A percentile compares a stretch with the other conserved stretches of the same genome.
Evolutionary conservation across 1,140 invertebrate genomes (phyloP).

Genomic region (Himalopsyche phryganea): DNA sequence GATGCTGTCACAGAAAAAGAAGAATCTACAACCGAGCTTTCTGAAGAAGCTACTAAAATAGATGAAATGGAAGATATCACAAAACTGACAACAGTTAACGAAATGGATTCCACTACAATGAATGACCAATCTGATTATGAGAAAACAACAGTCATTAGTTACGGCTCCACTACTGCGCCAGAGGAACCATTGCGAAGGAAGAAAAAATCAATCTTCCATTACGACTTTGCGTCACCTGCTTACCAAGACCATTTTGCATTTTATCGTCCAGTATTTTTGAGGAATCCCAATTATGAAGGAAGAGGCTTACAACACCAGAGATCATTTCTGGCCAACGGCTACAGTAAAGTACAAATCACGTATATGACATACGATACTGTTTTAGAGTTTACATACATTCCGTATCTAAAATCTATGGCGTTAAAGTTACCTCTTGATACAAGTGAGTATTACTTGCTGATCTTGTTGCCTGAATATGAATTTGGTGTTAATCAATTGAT

Average conservation of each 20-base stretch:
- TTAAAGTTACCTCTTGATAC: slow-evolving; percentile 73
- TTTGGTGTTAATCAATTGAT: slow-evolving; percentile 45
- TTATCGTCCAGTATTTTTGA: slow-evolving; percentile 42
- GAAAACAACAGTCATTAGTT: too few species aligned
- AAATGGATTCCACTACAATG: too few species aligned
- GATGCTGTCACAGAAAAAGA: too few species aligned
- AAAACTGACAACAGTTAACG: too few species aligned
- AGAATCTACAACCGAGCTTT: too few species aligned
- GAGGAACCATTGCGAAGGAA: slow-evolving; percentile 28
- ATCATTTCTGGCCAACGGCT: slow-evolving; percentile 46
- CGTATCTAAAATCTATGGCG: slow-evolving; percentile 65
- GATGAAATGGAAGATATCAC: too few species aligned
- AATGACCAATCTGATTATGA: too few species aligned
- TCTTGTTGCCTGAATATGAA: slow-evolving; percentile 55
- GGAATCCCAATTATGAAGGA: slow-evolving; percentile 23
- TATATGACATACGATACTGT: slow-evolving; percentile 70
- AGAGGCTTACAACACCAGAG: slow-evolving; percentile 32
- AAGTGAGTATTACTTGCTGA: slow-evolving; percentile 59
- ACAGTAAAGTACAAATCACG: slow-evolving; percentile 47
- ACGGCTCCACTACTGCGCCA: too few species aligned
- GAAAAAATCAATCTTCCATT: slow-evolving; percentile 47
- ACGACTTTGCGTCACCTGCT: slow-evolving; percentile 42
- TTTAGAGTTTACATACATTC: slow-evolving; percentile 70
- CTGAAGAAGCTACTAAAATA: too few species aligned
- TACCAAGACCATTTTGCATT: slow-evolving; percentile 41